phyloP scores from a whole-genome alignment of 2,113 vertebrate species.

The Eudorcas thomsonii region DNA sequence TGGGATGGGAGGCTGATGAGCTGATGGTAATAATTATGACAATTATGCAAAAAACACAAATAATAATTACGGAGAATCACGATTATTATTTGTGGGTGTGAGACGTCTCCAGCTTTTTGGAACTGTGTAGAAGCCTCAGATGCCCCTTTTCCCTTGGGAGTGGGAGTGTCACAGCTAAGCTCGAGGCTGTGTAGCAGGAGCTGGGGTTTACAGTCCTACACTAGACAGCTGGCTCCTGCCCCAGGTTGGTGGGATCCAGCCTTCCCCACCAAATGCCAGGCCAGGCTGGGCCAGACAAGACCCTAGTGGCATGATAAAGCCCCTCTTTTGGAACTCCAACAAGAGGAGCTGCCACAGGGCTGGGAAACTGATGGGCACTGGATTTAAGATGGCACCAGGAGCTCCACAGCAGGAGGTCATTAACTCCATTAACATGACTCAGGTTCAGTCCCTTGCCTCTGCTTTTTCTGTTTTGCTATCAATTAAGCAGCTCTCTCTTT shows the following conservation, averaged over 20 bases:
- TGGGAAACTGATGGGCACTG: neutral
- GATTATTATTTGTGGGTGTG: constrained; percentile 72
- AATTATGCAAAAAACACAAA: constrained; percentile 76
- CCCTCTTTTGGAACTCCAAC: neutral
- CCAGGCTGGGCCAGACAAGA: neutral
- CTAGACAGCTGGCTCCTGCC: neutral
- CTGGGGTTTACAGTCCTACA: neutral
- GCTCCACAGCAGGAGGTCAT: neutral
- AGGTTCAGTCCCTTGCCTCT: neutral
- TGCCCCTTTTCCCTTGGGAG: constrained; percentile 27
- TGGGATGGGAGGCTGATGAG: constrained; percentile 67
- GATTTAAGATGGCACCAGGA: neutral
- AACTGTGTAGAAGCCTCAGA: neutral
- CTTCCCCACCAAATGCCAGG: neutral
- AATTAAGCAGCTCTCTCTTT: neutral
- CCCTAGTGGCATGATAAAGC: too few species aligned
- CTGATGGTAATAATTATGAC: constrained; percentile 79
- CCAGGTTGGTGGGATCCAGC: neutral
- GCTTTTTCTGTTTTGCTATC: neutral
- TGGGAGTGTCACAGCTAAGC: constrained; percentile 14
- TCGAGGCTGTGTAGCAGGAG: neutral
- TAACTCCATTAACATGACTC: neutral
- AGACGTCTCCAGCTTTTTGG: constrained; percentile 63
- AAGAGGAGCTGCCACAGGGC: neutral
- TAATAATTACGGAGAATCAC: constrained; percentile 75